phyloP scores from a whole-genome alignment of 1,140 invertebrate species.

The Diuraphis noxia region DNA sequence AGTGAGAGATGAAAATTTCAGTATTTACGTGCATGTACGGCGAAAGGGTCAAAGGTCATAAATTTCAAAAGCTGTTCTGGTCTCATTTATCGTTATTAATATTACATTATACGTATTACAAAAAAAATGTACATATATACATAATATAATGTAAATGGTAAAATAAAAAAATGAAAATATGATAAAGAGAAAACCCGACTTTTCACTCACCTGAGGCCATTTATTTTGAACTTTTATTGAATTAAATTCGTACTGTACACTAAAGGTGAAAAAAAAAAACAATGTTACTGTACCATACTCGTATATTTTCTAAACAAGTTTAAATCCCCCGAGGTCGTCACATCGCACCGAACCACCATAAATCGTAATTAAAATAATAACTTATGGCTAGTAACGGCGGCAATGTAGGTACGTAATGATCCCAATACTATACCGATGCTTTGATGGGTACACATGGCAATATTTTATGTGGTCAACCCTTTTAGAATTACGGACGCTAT shows the following conservation, averaged over 20 bases:
- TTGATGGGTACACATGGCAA: not conserved
- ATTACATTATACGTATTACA: not conserved
- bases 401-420: not conserved
- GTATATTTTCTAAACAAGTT: constrained; percentile 25
- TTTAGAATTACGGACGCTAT: constrained; percentile 11
- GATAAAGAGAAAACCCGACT: not conserved
- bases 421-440: constrained; percentile 11
- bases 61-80: not conserved
- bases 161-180: not conserved
- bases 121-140: not conserved
- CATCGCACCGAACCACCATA: not conserved
- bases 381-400: not conserved
- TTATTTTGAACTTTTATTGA: constrained; percentile 28
- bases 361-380: constrained; percentile 47
- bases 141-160: not conserved
- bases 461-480: constrained; percentile 46
- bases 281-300: not conserved
- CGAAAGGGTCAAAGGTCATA: constrained; percentile 33
- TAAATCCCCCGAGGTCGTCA: not conserved
- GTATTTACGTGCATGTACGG: not conserved
- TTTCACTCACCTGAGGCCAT: constrained; percentile 22
- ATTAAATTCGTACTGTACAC: constrained; percentile 18
- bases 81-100: constrained; percentile 39
- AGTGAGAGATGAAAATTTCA: constrained; percentile 24
- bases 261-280: not conserved